Conservation (phyloP, 2,113 vertebrate species). For the Aptenodytes forsteri region DNA sequence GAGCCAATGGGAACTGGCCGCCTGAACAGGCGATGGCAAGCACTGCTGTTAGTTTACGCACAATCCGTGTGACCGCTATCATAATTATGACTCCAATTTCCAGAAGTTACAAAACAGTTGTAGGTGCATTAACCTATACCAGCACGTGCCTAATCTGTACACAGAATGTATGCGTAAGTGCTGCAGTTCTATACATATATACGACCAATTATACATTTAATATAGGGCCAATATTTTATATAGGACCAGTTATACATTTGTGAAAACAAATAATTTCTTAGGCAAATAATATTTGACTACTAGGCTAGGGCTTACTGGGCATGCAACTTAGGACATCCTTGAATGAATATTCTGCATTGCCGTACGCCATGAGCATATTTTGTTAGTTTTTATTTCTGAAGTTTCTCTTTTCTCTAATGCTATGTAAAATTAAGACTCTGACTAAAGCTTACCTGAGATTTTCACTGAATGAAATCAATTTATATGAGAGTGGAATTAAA, state of each 20-base stretch:
- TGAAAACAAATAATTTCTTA: background rate
- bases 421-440: background rate
- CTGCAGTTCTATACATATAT: background rate
- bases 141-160: rapidly evolving
- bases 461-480: background rate
- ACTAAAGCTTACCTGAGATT: background rate
- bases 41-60: background rate
- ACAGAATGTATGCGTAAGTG: background rate
- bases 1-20: background rate
- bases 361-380: background rate
- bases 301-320: background rate
- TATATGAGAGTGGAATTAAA: background rate
- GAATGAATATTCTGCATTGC: background rate
- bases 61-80: too few species aligned
- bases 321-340: background rate
- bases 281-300: background rate
- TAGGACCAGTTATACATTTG: background rate
- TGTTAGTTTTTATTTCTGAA: background rate
- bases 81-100: background rate
- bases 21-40: background rate
- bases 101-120: background rate
- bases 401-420: background rate
- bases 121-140: background rate
- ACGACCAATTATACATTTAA: background rate
- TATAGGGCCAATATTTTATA: background rate